Conservation (phyloP, 2,113 vertebrate genomes). For the Prunella fulvescens region DNA sequence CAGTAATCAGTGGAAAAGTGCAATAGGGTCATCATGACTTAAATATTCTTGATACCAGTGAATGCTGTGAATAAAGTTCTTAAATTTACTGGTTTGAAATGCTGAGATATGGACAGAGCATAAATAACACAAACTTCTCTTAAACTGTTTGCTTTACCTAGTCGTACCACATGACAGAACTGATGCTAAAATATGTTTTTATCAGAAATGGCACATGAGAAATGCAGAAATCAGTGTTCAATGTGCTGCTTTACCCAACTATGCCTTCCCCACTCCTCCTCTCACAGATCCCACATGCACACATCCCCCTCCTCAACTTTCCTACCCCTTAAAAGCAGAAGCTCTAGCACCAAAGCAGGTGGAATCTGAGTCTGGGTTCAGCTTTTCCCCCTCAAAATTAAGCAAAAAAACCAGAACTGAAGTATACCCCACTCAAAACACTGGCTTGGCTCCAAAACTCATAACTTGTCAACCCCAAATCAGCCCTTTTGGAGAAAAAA, state of each 20-base stretch:
- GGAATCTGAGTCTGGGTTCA: background rate
- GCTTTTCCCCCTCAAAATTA: background rate
- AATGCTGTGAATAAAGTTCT: background rate
- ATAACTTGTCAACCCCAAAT: background rate
- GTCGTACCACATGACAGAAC: background rate
- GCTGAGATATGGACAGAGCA: background rate
- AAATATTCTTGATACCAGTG: background rate
- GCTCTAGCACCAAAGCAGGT: background rate
- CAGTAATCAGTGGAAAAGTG: background rate
- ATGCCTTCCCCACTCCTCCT: background rate
- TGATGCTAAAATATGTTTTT: background rate
- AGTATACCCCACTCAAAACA: background rate
- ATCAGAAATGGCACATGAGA: background rate
- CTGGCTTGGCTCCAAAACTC: background rate
- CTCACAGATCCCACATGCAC: background rate
- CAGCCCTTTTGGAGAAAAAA: background rate
- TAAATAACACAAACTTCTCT: background rate
- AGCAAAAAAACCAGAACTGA: background rate
- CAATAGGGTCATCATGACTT: background rate
- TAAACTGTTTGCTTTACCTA: background rate
- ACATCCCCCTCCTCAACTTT: rapidly evolving
- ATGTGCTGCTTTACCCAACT: rapidly evolving
- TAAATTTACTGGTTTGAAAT: background rate
- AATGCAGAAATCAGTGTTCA: background rate
- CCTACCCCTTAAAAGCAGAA: background rate